Base-by-base conservation (phyloP, 2,797 vertebrate species). In the Calcarius lapponicus region DNA sequence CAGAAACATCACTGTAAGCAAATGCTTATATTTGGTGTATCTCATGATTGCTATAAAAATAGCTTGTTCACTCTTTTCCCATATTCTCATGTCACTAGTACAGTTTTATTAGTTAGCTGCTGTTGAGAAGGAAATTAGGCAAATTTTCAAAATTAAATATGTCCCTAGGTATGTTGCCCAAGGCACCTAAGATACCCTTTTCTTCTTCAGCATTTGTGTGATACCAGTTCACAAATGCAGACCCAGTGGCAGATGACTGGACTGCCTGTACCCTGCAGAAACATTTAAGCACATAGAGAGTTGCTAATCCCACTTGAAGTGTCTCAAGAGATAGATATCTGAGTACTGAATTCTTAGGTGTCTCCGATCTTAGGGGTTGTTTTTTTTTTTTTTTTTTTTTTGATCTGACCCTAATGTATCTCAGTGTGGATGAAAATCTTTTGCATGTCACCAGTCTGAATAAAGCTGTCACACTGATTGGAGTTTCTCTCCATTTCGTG, bases 331-430 rank as follows among this genome's bases (percentile, higher is more conserved):
- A 22, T 11, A 65, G 5, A 5, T 67, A 20, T 19, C 29, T 7
- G 2, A 67, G 29, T 24, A 84, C 10, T 4, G 0, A 81, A 83
- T 45, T 34, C 20, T 48, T 74, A n/a, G 45, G 11, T 20, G 9
- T 48, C 32, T 48, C n/a, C 31, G 5, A 65, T 76, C 28, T 38
- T 54, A 7, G 3, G 10, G 12, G 1, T 10, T 13, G 32, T 0
- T 3, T 28, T 72, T 0, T 3, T n/a, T n/a, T n/a, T n/a, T n/a
- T n/a, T n/a, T n/a, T n/a, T n/a, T 51, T 17, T 72, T 64, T 75
- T 10, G 12, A n/a, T 83, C n/a, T 80, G 38, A 7, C 42, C 11
- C 21, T 79, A 14, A 32, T 1, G 0, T 36, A 11, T 75, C 34
- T 69, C 58, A 32, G 8, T 61, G 42, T 34, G 28, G 6, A 47